Conservation (phyloP, 2,797 vertebrate genomes). For the Eupleurogrammus muticus region DNA sequence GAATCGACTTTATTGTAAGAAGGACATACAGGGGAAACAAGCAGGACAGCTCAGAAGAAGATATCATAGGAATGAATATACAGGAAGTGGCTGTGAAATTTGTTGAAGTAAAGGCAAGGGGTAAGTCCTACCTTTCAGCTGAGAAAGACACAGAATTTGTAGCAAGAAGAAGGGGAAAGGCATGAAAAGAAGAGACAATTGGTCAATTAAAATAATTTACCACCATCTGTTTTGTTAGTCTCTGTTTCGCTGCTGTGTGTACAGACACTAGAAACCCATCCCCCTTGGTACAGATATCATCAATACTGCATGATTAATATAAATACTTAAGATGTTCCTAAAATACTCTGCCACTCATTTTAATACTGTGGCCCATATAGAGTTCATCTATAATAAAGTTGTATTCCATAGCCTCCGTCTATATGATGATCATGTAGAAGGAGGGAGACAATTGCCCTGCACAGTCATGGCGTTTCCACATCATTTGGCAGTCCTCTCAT, state of each 20-base stretch:
- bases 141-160: slow-evolving; percentile 86
- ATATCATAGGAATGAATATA: neutral
- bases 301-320: slow-evolving; percentile 6
- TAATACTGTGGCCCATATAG: neutral
- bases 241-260: slow-evolving; percentile 2
- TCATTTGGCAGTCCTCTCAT: slow-evolving; percentile 57
- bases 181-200: slow-evolving; percentile 66
- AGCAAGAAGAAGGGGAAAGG: slow-evolving; percentile 71
- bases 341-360: neutral
- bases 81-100: slow-evolving; percentile 35
- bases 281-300: slow-evolving; percentile 1
- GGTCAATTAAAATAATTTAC: slow-evolving; percentile 43
- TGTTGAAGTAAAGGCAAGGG: slow-evolving; percentile 58
- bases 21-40: neutral
- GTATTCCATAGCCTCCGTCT: neutral
- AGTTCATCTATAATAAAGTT: neutral
- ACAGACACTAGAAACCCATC: neutral
- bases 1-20: neutral
- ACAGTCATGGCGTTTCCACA: slow-evolving; percentile 50
- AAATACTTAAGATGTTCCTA: neutral
- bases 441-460: no score
- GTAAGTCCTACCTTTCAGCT: slow-evolving; percentile 92
- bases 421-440: no score
- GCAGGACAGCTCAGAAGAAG: neutral
- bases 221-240: slow-evolving; percentile 7